Evolutionary conservation across 2,113 vertebrate genomes (phyloP), one percentile per base, ranked within the genome.

Genomic region (Oreocharis arfaki): DNA sequence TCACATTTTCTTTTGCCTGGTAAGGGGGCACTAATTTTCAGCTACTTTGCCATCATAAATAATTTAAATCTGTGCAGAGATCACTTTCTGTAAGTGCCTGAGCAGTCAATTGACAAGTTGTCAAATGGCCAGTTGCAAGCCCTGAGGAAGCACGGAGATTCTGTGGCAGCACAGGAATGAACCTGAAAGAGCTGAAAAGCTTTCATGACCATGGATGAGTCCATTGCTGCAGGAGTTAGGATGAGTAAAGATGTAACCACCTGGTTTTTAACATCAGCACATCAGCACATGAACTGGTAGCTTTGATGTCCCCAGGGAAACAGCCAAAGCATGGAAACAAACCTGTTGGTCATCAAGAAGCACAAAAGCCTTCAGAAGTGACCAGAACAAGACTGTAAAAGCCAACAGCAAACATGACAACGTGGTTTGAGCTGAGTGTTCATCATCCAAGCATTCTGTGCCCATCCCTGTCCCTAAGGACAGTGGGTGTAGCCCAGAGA

Each of bases 31-130:
- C 76, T 97, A 86, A 93, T 95, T 95, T 92, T 92, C 96, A 92
- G 47, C 83, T 96, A 89, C 95, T 97, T 97, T 92, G 50, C 79
- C n/a, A 17, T 80, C 64, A 89, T 95, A 95, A 96, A 96, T 96
- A 86, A 93, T 97, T 96, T 90, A 95, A 92, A 81, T 63, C 80
- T 35, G 39, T 74, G 47, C 64, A 56, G 88, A 80, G 67, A 90
- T 88, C 46, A 61, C 59, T 94, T 90, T 92, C 78, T 95, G 39
- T 77, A 97, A 97, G 79, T 92, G 89, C 94, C 67, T 70, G 86
- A 96, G 90, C 41, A 83, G 85, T 35, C 90, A 93, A 81, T 93
- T 70, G 95, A 94, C 83, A 88, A 92, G 52, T 37, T 95, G 90
- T 90, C 79, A 95, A 81, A 55, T 8, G 64, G 79, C 88, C 89